Evolutionary conservation across 92 coral and sea anemone species (phyloP).

Genomic region (Epizoanthus illoricatus): DNA sequence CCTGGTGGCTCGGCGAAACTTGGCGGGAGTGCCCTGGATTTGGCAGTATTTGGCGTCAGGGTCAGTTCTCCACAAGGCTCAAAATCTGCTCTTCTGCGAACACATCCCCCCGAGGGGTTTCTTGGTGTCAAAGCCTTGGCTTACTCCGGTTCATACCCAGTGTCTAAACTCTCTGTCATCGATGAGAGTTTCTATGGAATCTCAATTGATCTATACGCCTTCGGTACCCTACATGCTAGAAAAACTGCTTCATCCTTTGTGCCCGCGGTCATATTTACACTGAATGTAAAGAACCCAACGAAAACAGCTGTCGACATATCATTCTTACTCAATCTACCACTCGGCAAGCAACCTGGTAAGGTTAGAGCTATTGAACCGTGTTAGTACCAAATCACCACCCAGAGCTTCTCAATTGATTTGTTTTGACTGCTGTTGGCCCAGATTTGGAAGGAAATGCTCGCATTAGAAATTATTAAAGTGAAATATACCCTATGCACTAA

Average conservation of each 20-base stretch:
- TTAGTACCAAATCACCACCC: too few relatives aligned
- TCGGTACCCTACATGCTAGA: constrained; percentile 66
- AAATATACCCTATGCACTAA: too few relatives aligned
- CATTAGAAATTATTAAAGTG: too few relatives aligned
- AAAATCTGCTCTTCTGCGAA: constrained; percentile 72
- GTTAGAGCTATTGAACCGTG: neutral
- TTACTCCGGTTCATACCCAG: constrained; percentile 82
- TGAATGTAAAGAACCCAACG: constrained; percentile 75
- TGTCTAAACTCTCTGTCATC: constrained; percentile 63
- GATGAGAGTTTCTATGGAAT: constrained; percentile 73
- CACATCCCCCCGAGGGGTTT: constrained; percentile 80
- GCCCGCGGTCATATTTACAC: constrained; percentile 71
- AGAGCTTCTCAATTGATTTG: too few relatives aligned
- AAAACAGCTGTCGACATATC: constrained; percentile 59
- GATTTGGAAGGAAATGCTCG: too few relatives aligned
- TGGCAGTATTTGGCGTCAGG: constrained; percentile 71
- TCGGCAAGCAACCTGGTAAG: constrained; percentile 79
- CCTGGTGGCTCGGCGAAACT: constrained; percentile 93
- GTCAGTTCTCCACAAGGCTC: constrained; percentile 51
- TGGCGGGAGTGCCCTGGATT: constrained; percentile 77
- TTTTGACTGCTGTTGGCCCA: too few relatives aligned
- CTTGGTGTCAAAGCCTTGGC: constrained; percentile 77
- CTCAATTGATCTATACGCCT: constrained; percentile 70
- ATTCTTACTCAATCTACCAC: constrained; percentile 75
- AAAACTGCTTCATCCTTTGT: constrained; percentile 61